Base-by-base conservation (phyloP, 2,797 vertebrate genomes). In the Myotis planiceps region DNA sequence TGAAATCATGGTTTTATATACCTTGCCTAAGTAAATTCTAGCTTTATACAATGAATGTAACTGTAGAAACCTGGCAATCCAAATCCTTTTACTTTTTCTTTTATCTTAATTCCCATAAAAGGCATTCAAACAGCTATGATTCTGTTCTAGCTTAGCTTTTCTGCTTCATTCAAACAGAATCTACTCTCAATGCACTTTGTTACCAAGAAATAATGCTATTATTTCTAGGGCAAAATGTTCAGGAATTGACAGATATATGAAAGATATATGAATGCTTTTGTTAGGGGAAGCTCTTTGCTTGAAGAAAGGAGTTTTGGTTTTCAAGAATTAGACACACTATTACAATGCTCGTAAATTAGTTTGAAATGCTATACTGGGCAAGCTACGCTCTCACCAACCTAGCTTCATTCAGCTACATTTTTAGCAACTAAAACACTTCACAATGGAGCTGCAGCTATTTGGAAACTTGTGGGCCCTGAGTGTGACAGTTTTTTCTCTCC, bases 71-170 rank as follows among this genome's bases (percentile, higher is more conserved):
- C 21, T 88, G 45, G 27, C 4, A 79, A 34, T 88, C 37, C 9
- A 88, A 92, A 49, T 68, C 37, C 21, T 91, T 90, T 86, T 14
- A 25, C 55, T 53, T 76, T 86, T 96, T 83, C 60, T 93, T n/a
- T 83, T 72, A 76, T 16, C 19, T 88, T 32, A 45, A 69, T 45
- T 15, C 5, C 2, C 25, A 10, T 72, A 32, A 88, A 69, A 94
- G 34, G 2, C 27, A 71, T 69, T 76, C 14, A 39, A 32, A 88
- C 5, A 86, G 23, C n/a, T 45, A 19, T 49, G 60, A 27, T 89
- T 83, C 47, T 9, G 1, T 80, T 79, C 37, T 88, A 3, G 68
- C 29, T 47, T 37, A 47, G 6, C 9, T 29, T 81, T 85, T 92
- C 49, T 72, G n/a, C 32, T 88, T 89, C 49, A 32, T 42, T 94